These are phyloP conservation scores for Calliopsis andreniformis DNA, from an alignment of 1,140 invertebrate genomes.

Conservation along the genomic window DNA sequence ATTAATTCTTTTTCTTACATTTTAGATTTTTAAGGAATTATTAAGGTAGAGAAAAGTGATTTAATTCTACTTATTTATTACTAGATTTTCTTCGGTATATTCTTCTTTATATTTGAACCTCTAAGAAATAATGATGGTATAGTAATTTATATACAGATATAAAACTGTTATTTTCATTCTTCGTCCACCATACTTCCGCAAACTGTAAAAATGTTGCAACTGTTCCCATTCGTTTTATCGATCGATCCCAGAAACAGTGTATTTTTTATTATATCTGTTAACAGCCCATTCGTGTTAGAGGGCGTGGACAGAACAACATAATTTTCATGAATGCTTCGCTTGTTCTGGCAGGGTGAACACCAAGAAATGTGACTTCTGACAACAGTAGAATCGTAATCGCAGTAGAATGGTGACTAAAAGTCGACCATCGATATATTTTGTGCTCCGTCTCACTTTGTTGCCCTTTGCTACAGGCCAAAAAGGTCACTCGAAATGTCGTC, in stretches of 20 bases:
- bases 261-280: neutral
- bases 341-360: neutral
- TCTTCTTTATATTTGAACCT: no score
- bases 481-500: neutral
- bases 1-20: no score
- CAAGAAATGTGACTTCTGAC: neutral
- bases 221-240: neutral
- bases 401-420: neutral
- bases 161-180: no score
- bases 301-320: constrained; percentile 3
- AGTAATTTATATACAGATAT: no score
- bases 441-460: neutral
- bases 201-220: neutral
- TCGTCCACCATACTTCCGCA: no score
- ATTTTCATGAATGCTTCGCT: constrained; percentile 19
- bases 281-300: constrained; percentile 2
- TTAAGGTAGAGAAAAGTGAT: no score
- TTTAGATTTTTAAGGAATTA: no score
- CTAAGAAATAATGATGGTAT: no score
- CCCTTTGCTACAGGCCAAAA: neutral
- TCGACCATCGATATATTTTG: neutral
- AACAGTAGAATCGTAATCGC: neutral
- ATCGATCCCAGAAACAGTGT: constrained; percentile 23
- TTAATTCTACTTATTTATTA: no score
- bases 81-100: no score